phyloP scores from a whole-genome alignment of 2,113 vertebrate genomes.

The Paratilapia polleni region DNA sequence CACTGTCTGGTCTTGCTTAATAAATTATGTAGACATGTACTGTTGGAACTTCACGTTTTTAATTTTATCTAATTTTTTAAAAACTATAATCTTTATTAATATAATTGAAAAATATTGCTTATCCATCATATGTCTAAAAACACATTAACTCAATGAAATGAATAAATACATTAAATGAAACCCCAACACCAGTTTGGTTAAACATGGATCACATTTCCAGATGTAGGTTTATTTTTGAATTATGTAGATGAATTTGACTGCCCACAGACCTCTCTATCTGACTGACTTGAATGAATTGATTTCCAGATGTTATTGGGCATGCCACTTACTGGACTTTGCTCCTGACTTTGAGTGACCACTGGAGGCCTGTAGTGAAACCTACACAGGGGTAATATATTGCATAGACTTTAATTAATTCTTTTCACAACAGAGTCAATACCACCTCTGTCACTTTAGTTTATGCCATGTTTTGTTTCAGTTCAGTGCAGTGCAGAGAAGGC shows the following conservation, averaged over 20 bases:
- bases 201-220: background rate
- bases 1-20: background rate
- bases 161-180: too few species aligned
- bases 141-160: background rate
- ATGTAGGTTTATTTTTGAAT: background rate
- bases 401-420: background rate
- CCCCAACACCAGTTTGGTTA: too few species aligned
- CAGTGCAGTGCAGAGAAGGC: background rate
- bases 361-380: background rate
- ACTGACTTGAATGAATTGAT: background rate
- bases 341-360: background rate
- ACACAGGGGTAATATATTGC: background rate
- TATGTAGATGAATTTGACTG: background rate
- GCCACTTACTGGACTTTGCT: background rate
- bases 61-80: background rate
- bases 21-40: conserved; percentile 14
- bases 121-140: background rate
- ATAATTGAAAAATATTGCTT: background rate
- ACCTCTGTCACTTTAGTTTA: background rate
- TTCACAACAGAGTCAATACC: background rate
- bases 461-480: background rate
- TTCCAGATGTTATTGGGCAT: background rate
- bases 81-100: background rate
- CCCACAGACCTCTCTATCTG: background rate
- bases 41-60: background rate